These are phyloP conservation scores for Tribolium freemani DNA, from an alignment of 2,888 invertebrate genomes.

Conservation along the genomic window DNA sequence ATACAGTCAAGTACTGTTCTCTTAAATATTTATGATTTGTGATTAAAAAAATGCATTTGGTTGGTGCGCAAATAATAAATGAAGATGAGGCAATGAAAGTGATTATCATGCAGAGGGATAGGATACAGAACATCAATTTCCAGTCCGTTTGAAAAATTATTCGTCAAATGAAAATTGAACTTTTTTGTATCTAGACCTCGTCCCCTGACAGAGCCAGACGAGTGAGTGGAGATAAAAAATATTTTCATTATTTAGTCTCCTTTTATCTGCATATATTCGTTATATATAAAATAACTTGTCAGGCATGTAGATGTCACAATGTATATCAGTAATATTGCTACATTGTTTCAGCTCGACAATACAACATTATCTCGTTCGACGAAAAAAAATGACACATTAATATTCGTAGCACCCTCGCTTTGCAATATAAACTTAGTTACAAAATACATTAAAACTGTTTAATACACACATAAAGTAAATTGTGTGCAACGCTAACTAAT, in stretches of 20 bases:
- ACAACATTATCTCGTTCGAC: constrained; percentile 56
- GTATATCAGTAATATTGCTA: constrained; percentile 54
- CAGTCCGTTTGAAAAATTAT: constrained; percentile 30
- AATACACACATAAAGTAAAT: constrained; percentile 65
- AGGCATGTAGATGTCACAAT: constrained; percentile 46
- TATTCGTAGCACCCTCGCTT: constrained; percentile 62
- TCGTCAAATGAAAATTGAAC: constrained; percentile 33
- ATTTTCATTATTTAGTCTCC: constrained; percentile 40
- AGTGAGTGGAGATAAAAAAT: constrained; percentile 37
- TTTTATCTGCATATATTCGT: constrained; percentile 36
- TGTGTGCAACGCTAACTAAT: constrained; percentile 60
- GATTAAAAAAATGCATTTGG: neutral
- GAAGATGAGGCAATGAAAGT: neutral
- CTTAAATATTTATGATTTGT: neutral
- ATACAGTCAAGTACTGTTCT: neutral
- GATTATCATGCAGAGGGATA: constrained; percentile 7
- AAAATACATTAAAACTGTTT: constrained; percentile 66
- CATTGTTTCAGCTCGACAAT: constrained; percentile 59
- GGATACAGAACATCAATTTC: constrained; percentile 4
- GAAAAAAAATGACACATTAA: constrained; percentile 59
- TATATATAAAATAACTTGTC: constrained; percentile 50
- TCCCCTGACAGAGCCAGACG: constrained; percentile 31
- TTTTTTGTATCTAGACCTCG: constrained; percentile 19
- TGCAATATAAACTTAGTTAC: constrained; percentile 65
- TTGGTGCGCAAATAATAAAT: neutral